phyloP scores from a whole-genome alignment of 2,888 invertebrate species.

The Rhogogaster chlorosoma region DNA sequence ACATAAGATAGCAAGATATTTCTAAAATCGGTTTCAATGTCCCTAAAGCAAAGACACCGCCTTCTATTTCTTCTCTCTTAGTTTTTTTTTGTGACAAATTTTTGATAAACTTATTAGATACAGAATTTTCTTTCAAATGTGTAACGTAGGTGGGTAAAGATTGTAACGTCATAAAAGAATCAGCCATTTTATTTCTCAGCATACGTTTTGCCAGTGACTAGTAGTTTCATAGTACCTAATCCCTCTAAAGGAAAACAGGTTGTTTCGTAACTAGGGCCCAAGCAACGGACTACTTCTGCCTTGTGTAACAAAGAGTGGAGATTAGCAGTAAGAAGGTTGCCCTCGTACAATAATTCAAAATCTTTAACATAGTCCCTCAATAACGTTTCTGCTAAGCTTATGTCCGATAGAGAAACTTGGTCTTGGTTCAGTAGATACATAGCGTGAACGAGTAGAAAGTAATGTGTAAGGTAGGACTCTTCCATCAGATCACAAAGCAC shows the following conservation, averaged over 20 bases:
- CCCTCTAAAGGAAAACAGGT: slow-evolving; percentile 25
- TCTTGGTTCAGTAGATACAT: slow-evolving; percentile 23
- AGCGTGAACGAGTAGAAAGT: not conserved
- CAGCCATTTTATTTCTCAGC: slow-evolving; percentile 30
- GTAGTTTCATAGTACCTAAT: slow-evolving; percentile 19
- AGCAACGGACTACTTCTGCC: slow-evolving; percentile 12
- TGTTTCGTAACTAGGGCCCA: slow-evolving; percentile 15
- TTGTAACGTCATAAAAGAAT: slow-evolving; percentile 6
- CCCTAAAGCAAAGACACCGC: not conserved
- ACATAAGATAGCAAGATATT: slow-evolving; percentile 31
- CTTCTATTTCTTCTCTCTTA: slow-evolving; percentile 19
- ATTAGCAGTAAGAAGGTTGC: slow-evolving; percentile 20
- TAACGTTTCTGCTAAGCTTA: slow-evolving; percentile 14
- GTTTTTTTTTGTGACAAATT: slow-evolving; percentile 23
- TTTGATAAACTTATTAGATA: not conserved
- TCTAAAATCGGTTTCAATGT: not conserved
- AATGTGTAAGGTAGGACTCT: slow-evolving; percentile 16
- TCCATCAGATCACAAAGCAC: not conserved
- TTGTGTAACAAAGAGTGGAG: slow-evolving; percentile 11
- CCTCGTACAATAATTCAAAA: not conserved
- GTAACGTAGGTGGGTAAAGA: not conserved
- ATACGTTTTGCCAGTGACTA: slow-evolving; percentile 20
- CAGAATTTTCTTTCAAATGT: not conserved
- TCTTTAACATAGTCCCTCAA: not conserved
- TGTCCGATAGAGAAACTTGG: not conserved